A percentile compares a stretch with the other conserved stretches of the same genome.
These are phyloP conservation scores for Silurus lanzhouensis DNA, from an alignment of 2,797 vertebrate genomes.

Conservation along the genomic window DNA sequence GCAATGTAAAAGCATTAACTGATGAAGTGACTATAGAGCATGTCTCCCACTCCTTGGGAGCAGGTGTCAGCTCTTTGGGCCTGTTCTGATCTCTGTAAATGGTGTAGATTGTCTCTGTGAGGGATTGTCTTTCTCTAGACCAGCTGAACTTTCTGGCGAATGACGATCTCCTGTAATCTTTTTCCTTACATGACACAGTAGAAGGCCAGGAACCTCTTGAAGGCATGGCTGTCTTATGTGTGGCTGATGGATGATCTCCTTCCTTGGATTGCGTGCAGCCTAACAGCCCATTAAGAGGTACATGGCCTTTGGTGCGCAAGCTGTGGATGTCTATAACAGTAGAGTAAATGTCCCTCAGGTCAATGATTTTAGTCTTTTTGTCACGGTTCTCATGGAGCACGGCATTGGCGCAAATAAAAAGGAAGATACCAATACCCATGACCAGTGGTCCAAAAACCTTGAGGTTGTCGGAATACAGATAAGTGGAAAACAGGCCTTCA, in stretches of 20 bases:
- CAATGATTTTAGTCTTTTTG: slow-evolving; percentile 97
- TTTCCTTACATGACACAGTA: slow-evolving; percentile 67
- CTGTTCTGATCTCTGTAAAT: slow-evolving; percentile 84
- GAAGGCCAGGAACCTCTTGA: slow-evolving; percentile 85
- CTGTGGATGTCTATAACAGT: slow-evolving; percentile 96
- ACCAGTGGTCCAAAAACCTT: slow-evolving; percentile 96
- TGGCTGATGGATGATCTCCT: slow-evolving; percentile 75
- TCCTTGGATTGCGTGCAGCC: slow-evolving; percentile 83
- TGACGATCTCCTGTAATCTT: slow-evolving; percentile 65
- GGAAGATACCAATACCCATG: slow-evolving; percentile 98
- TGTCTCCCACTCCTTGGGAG: slow-evolving; percentile 76
- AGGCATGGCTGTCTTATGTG: slow-evolving; percentile 71
- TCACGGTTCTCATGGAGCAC: slow-evolving; percentile 96
- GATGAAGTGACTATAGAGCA: slow-evolving; percentile 89
- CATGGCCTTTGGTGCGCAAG: slow-evolving; percentile 84
- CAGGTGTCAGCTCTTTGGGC: slow-evolving; percentile 65
- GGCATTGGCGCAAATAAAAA: slow-evolving; percentile 97
- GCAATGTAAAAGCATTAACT: slow-evolving; percentile 87
- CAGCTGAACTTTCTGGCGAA: slow-evolving; percentile 69
- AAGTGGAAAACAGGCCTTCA: slow-evolving; percentile 82
- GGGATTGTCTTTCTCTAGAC: slow-evolving; percentile 76
- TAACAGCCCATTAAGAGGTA: slow-evolving; percentile 88
- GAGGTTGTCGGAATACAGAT: slow-evolving; percentile 94
- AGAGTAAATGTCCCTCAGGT: slow-evolving; percentile 96
- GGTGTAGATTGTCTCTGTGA: slow-evolving; percentile 89